These are phyloP conservation scores for Thunnus albacares DNA, from an alignment of 2,797 vertebrate species.

Conservation along the genomic window DNA sequence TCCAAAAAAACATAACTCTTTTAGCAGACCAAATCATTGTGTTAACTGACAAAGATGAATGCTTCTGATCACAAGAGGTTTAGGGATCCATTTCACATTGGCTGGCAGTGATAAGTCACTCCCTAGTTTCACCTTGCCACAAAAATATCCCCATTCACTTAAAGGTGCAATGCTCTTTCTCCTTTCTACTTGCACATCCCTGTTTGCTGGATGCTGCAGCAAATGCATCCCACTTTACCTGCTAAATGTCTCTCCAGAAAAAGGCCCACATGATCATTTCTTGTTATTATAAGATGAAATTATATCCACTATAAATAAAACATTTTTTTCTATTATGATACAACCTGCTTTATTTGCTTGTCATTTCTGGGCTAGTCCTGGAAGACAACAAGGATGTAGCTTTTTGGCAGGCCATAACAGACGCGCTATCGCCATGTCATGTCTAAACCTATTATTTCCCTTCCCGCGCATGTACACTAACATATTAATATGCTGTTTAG, in stretches of 20 bases:
- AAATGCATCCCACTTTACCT: constrained; percentile 14
- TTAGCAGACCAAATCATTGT: neutral
- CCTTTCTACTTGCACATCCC: constrained; percentile 43
- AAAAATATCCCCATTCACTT: constrained; percentile 54
- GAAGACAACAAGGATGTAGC: constrained; percentile 3
- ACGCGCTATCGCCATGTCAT: constrained; percentile 20
- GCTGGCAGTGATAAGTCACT: constrained; percentile 56
- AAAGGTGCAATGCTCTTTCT: constrained; percentile 54
- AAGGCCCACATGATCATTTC: neutral
- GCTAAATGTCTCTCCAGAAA: neutral
- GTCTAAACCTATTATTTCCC: constrained; percentile 5
- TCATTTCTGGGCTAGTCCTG: constrained; percentile 8
- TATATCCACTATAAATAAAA: constrained; percentile 11
- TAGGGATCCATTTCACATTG: constrained; percentile 51
- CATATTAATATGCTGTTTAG: neutral
- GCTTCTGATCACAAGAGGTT: constrained; percentile 11
- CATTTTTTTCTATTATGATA: neutral
- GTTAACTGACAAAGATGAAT: constrained; percentile 27
- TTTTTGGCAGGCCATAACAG: constrained; percentile 5
- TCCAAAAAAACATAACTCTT: neutral
- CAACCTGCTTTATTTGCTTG: neutral
- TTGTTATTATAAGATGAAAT: neutral
- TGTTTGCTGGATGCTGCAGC: constrained; percentile 61
- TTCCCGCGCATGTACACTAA: neutral
- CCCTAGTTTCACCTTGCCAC: constrained; percentile 67